Evolutionary conservation across 2,888 invertebrate species (phyloP).

Genomic region (Oxycera nigricornis): DNA sequence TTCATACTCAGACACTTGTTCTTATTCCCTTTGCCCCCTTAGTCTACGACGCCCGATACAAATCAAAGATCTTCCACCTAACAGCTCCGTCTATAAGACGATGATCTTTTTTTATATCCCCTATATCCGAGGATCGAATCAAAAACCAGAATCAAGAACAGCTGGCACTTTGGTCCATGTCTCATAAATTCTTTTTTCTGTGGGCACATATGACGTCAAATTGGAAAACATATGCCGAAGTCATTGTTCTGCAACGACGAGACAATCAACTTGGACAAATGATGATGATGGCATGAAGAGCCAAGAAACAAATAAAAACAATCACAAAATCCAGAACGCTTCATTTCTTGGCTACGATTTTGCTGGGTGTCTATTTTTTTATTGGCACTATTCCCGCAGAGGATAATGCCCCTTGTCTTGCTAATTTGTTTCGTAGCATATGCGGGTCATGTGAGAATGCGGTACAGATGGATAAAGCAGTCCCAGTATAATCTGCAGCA

Average conservation of each 20-base stretch:
- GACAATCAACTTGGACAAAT: conserved; percentile 33
- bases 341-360: conserved; percentile 6
- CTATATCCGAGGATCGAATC: background rate
- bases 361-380: background rate
- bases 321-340: background rate
- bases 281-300: conserved; percentile 17
- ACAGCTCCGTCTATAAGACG: background rate
- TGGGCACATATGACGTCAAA: conserved; percentile 38
- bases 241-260: conserved; percentile 36
- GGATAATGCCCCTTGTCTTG: conserved; percentile 34
- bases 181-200: conserved; percentile 40
- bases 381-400: background rate
- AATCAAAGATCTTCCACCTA: background rate
- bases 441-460: conserved; percentile 27
- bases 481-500: background rate
- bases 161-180: conserved; percentile 36
- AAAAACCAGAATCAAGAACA: conserved; percentile 36
- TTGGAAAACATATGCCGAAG: conserved; percentile 37
- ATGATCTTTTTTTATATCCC: background rate
- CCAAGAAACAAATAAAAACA: conserved; percentile 14
- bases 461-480: conserved; percentile 19
- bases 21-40: no score
- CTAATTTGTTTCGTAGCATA: conserved; percentile 29
- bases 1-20: no score
- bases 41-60: no score